Conservation (phyloP, 1,140 invertebrate genomes). For the Drosophila lini region DNA sequence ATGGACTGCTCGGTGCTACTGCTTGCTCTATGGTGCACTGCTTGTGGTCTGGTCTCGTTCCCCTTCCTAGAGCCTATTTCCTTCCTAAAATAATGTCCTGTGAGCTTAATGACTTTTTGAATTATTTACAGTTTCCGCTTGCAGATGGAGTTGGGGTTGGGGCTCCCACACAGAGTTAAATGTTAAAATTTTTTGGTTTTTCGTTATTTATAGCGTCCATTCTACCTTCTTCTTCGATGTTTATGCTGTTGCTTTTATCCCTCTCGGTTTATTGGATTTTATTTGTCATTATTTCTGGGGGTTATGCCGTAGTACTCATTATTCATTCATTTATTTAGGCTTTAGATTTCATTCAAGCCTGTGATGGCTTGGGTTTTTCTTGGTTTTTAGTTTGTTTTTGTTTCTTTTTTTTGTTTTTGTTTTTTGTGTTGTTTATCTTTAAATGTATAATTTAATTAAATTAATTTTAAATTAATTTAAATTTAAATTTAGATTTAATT, state of each 20-base stretch:
- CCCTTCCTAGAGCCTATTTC: not conserved
- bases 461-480: conserved; percentile 54
- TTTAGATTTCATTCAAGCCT: conserved; percentile 16
- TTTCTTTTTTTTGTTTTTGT: conserved; percentile 32
- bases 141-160: conserved; percentile 9
- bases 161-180: not conserved
- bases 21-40: conserved; percentile 8
- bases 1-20: conserved; percentile 13
- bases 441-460: conserved; percentile 60
- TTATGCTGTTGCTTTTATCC: conserved; percentile 29
- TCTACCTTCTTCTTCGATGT: conserved; percentile 40
- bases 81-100: conserved; percentile 13
- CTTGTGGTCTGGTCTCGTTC: not conserved
- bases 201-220: conserved; percentile 25
- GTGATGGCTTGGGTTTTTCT: conserved; percentile 23
- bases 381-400: conserved; percentile 23
- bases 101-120: conserved; percentile 24
- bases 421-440: conserved; percentile 57
- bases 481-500: conserved; percentile 44
- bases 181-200: conserved; percentile 32
- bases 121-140: conserved; percentile 42
- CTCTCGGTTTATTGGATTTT: conserved; percentile 25
- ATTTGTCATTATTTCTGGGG: conserved; percentile 32
- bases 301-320: conserved; percentile 37
- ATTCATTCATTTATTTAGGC: conserved; percentile 29